Conservation (phyloP, 2,797 vertebrate species). For the Tapera naevia region DNA sequence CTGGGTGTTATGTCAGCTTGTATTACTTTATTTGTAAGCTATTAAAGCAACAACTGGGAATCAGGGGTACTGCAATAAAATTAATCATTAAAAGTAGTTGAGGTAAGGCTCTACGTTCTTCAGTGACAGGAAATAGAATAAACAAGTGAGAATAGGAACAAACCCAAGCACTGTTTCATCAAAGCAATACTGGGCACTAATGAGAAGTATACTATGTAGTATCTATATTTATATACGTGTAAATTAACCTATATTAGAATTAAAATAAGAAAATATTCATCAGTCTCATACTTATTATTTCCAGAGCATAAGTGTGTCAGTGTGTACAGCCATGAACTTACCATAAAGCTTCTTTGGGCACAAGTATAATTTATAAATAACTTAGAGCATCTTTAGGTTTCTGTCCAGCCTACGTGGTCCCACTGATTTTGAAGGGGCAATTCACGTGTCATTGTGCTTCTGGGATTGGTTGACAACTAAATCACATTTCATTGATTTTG, state of each 20-base stretch:
- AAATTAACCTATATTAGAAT: background rate
- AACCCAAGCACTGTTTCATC: background rate
- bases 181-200: background rate
- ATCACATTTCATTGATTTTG: background rate
- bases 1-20: background rate
- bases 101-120: background rate
- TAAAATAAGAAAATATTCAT: background rate
- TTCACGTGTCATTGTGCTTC: background rate
- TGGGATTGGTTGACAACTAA: background rate
- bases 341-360: background rate
- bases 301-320: background rate
- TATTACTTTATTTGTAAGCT: conserved; percentile 45
- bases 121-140: background rate
- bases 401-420: background rate
- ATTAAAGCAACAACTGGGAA: background rate
- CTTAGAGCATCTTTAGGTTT: background rate
- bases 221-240: background rate
- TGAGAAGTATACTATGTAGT: background rate
- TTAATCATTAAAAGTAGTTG: conserved; percentile 20
- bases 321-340: background rate
- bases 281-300: background rate
- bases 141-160: background rate
- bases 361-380: background rate
- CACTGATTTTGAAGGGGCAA: background rate
- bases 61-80: background rate